Percentiles rank a stretch among this genome's conserved stretches.
phyloP scores from a whole-genome alignment of 2,113 vertebrate species.

The Spea multiplicata region DNA sequence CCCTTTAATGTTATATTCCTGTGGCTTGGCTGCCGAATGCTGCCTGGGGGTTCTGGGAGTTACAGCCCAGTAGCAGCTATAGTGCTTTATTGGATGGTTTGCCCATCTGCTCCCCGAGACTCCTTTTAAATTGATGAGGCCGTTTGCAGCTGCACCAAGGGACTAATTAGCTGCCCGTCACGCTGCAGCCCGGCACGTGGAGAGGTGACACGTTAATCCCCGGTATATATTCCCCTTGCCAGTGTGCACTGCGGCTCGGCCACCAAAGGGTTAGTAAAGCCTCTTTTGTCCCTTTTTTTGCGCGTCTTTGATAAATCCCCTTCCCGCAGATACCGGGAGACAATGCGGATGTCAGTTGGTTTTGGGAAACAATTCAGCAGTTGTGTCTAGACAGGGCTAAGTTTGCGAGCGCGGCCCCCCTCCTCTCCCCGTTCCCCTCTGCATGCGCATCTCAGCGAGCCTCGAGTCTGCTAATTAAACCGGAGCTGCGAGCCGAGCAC shows the following conservation, averaged over 20 bases:
- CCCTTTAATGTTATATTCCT: too few species aligned
- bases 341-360: slow-evolving; percentile 51
- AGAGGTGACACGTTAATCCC: slow-evolving; percentile 35
- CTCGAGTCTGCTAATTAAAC: slow-evolving; percentile 64
- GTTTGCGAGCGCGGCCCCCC: slow-evolving; percentile 52
- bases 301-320: slow-evolving; percentile 52
- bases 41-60: too few species aligned
- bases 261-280: slow-evolving; percentile 49
- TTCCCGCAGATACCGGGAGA: slow-evolving; percentile 50
- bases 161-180: slow-evolving; percentile 5
- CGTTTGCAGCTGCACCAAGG: neutral
- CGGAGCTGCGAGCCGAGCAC: slow-evolving; percentile 51
- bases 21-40: too few species aligned
- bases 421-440: slow-evolving; percentile 48
- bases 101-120: neutral
- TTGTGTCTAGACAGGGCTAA: slow-evolving; percentile 70
- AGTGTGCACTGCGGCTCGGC: slow-evolving; percentile 43
- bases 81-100: neutral
- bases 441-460: slow-evolving; percentile 51
- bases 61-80: too few species aligned
- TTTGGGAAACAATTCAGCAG: slow-evolving; percentile 64
- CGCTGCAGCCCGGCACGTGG: slow-evolving; percentile 14
- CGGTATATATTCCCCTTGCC: neutral
- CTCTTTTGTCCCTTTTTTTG: slow-evolving; percentile 51
- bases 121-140: neutral